phyloP scores from a whole-genome alignment of 2,888 invertebrate genomes.

The Tipula unca region DNA sequence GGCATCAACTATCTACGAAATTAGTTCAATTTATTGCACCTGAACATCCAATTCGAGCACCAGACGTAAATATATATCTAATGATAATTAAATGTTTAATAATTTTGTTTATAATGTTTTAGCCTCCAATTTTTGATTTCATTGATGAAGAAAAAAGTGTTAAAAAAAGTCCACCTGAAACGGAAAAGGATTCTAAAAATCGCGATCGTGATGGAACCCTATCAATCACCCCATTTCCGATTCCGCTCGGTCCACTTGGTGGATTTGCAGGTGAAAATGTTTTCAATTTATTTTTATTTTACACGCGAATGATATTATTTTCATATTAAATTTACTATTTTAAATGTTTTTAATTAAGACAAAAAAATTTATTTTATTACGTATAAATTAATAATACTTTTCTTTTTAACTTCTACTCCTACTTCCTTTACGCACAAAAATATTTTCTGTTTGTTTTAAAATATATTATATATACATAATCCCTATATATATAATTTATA shows the following conservation, averaged over 20 bases:
- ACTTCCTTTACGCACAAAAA: neutral
- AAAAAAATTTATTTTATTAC: neutral
- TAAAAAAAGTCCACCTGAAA: constrained; percentile 61
- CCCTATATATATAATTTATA: neutral
- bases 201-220: constrained; percentile 49
- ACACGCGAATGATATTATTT: neutral
- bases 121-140: constrained; percentile 60
- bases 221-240: constrained; percentile 42
- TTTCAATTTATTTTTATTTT: neutral
- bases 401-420: neutral
- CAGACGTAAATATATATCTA: constrained; percentile 73
- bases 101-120: neutral
- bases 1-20: constrained; percentile 83
- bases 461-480: neutral
- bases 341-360: neutral
- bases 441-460: neutral
- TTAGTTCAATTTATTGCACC: constrained; percentile 73
- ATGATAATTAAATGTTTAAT: constrained; percentile 25
- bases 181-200: constrained; percentile 52
- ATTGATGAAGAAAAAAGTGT: constrained; percentile 54
- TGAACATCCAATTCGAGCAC: constrained; percentile 60
- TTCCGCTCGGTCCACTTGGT: constrained; percentile 41
- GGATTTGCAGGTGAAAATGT: constrained; percentile 40
- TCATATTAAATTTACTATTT: neutral
- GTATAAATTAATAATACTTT: neutral